These are phyloP conservation scores for Drosophila diplacantha DNA, from an alignment of 2,888 invertebrate genomes.

Conservation along the genomic window DNA sequence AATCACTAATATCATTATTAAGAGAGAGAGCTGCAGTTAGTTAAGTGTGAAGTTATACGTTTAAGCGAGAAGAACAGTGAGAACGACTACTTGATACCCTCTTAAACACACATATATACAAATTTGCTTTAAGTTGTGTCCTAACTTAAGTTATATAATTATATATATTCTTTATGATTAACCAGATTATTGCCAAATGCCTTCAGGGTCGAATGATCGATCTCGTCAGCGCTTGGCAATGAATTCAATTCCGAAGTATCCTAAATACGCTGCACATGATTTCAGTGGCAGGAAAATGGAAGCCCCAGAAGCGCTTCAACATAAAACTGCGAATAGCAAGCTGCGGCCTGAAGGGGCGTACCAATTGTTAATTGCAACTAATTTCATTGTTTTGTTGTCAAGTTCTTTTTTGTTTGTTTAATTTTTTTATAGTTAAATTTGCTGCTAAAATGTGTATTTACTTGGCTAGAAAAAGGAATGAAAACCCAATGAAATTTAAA, in stretches of 20 bases:
- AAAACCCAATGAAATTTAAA: constrained; percentile 16
- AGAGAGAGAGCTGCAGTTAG: constrained; percentile 24
- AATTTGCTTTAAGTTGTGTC: constrained; percentile 54
- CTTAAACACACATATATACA: constrained; percentile 15
- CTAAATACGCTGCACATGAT: constrained; percentile 1
- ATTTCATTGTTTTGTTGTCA: constrained; percentile 34
- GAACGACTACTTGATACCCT: constrained; percentile 8
- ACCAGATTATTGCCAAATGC: constrained; percentile 7
- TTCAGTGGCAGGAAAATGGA: constrained; percentile 10
- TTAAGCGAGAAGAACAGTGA: constrained; percentile 20
- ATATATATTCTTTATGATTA: constrained; percentile 2
- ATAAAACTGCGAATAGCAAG: constrained; percentile 10
- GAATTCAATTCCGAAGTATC: constrained; percentile 2
- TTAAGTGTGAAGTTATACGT: constrained; percentile 44
- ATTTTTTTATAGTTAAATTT: constrained; percentile 3
- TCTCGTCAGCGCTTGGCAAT: background rate
- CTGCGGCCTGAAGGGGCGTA: constrained; percentile 13
- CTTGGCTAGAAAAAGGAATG: constrained; percentile 4
- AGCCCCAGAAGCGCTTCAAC: constrained; percentile 1
- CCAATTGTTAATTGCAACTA: constrained; percentile 13
- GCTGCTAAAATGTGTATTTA: constrained; percentile 10
- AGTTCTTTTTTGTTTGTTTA: constrained; percentile 29
- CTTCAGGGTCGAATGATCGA: background rate
- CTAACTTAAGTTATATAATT: constrained; percentile 39
- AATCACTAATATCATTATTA: constrained; percentile 18